Percentiles rank a stretch among this genome's conserved stretches.
phyloP scores from a whole-genome alignment of 2,888 invertebrate genomes.

The Epinotia demarniana region DNA sequence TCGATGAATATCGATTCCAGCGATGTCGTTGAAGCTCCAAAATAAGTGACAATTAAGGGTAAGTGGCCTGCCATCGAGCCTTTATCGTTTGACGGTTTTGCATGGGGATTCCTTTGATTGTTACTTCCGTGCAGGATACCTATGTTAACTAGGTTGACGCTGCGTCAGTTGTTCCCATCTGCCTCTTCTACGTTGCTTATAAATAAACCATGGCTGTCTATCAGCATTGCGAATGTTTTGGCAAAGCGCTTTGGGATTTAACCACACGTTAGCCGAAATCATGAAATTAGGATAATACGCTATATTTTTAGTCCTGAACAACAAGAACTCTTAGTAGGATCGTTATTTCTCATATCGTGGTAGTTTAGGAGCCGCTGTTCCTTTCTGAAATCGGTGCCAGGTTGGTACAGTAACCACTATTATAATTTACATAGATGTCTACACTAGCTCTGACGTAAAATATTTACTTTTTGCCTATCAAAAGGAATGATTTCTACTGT shows the following conservation, averaged over 20 bases:
- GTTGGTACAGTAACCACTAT: slow-evolving; percentile 1
- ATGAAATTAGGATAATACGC: background rate
- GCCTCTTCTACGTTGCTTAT: slow-evolving; percentile 43
- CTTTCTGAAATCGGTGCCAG: background rate
- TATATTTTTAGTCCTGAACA: slow-evolving; percentile 3
- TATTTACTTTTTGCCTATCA: background rate
- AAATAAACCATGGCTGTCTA: slow-evolving; percentile 28
- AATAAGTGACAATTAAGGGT: slow-evolving; percentile 54
- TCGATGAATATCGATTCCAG: slow-evolving; percentile 40
- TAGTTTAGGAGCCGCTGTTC: background rate
- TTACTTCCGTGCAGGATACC: slow-evolving; percentile 26
- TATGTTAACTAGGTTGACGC: slow-evolving; percentile 35
- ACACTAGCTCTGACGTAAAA: background rate
- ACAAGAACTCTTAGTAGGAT: slow-evolving; percentile 15
- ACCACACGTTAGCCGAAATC: slow-evolving; percentile 14
- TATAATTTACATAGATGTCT: slow-evolving; percentile 17
- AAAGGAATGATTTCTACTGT: background rate
- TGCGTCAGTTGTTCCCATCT: slow-evolving; percentile 38
- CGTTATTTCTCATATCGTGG: slow-evolving; percentile 6
- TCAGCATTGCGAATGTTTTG: slow-evolving; percentile 22
- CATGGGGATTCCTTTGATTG: slow-evolving; percentile 41
- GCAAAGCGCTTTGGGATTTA: slow-evolving; percentile 23
- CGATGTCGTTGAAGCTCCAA: slow-evolving; percentile 32
- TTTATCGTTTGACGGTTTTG: slow-evolving; percentile 46
- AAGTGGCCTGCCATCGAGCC: slow-evolving; percentile 63